Percentiles rank a stretch among this genome's conserved stretches.
Conservation (phyloP, 2,888 invertebrate genomes). For the Clanis bilineata region DNA sequence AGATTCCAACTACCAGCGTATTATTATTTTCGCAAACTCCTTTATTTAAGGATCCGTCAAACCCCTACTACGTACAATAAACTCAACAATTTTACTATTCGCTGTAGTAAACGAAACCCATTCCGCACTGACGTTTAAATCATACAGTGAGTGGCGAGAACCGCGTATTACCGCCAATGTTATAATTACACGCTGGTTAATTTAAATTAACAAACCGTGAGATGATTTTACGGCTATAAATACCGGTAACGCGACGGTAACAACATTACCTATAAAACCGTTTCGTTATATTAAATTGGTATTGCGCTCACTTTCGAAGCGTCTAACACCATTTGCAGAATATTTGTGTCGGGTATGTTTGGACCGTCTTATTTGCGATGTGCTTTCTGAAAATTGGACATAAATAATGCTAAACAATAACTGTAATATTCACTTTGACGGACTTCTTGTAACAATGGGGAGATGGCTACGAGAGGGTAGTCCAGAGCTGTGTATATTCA, state of each 20-base stretch:
- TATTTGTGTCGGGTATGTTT: not conserved
- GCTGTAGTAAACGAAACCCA: slow-evolving; percentile 3
- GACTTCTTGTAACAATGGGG: too few relatives aligned
- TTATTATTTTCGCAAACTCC: not conserved
- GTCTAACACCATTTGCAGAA: not conserved
- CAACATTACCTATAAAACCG: not conserved
- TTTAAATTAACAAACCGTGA: slow-evolving; percentile 66
- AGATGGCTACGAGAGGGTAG: too few relatives aligned
- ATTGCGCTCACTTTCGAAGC: not conserved
- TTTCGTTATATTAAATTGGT: not conserved
- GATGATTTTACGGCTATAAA: slow-evolving; percentile 62
- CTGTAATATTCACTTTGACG: too few relatives aligned
- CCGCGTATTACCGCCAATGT: slow-evolving; percentile 48
- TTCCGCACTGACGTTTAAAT: slow-evolving; percentile 41
- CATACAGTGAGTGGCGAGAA: slow-evolving; percentile 49
- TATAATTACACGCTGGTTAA: slow-evolving; percentile 68
- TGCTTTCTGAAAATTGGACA: too few relatives aligned
- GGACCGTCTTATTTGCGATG: not conserved
- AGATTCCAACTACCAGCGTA: too few relatives aligned
- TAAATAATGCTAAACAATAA: too few relatives aligned
- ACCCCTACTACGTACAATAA: slow-evolving; percentile 1
- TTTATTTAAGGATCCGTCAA: not conserved
- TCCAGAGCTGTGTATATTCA: too few relatives aligned
- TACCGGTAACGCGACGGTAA: slow-evolving; percentile 35
- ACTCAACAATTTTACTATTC: slow-evolving; percentile 8